These are phyloP conservation scores for Eutrigla gurnardus DNA, from an alignment of 2,797 vertebrate species.

Conservation along the genomic window DNA sequence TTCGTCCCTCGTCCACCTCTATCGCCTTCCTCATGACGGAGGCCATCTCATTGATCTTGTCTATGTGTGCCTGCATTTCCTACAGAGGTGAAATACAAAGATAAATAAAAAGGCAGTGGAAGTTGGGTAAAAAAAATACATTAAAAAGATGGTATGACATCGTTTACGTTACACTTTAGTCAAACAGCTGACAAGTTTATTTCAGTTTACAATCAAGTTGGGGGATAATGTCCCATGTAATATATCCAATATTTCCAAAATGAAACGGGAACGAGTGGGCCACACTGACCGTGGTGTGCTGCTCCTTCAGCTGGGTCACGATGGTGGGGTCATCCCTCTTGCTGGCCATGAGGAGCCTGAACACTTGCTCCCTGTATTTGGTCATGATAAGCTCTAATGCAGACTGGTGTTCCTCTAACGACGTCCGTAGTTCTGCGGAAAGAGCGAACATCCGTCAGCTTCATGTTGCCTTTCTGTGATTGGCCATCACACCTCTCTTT, in stretches of 20 bases:
- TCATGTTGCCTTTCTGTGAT: background rate
- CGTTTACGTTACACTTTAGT: background rate
- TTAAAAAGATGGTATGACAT: background rate
- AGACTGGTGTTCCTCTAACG: slow-evolving; percentile 98
- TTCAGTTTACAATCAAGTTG: background rate
- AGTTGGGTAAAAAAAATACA: background rate
- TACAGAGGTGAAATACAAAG: slow-evolving; percentile 54
- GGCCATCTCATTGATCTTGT: slow-evolving; percentile 98
- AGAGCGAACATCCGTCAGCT: slow-evolving; percentile 2
- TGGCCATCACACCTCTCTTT: background rate
- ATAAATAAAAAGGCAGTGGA: background rate
- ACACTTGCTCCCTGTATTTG: slow-evolving; percentile 98
- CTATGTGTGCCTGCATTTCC: slow-evolving; percentile 95
- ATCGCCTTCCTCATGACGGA: slow-evolving; percentile 97
- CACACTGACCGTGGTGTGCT: slow-evolving; percentile 91
- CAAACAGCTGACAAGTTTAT: background rate
- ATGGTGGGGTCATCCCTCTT: slow-evolving; percentile 95
- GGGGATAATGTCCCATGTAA: background rate
- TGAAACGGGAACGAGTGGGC: background rate
- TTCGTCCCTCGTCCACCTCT: slow-evolving; percentile 92
- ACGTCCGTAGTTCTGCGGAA: slow-evolving; percentile 89
- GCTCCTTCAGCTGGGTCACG: slow-evolving; percentile 93
- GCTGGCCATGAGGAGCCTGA: slow-evolving; percentile 94
- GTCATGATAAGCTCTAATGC: slow-evolving; percentile 99
- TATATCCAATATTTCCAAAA: no score